phyloP scores from a whole-genome alignment of 1,140 invertebrate species.

The Musca domestica region DNA sequence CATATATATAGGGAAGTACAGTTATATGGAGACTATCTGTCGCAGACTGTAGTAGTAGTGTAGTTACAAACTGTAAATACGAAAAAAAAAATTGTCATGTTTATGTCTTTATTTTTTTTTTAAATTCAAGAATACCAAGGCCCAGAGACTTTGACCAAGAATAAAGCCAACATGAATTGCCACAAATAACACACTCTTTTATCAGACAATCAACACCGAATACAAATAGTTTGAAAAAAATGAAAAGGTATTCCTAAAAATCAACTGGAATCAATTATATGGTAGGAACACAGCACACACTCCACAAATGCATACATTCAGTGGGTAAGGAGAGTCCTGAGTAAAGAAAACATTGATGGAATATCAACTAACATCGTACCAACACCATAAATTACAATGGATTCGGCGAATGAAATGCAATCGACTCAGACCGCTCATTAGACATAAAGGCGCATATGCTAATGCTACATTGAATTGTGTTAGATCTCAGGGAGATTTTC shows the following conservation, averaged over 20 bases:
- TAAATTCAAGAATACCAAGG: not conserved
- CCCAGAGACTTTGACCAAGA: too few relatives aligned
- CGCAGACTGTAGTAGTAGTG: too few relatives aligned
- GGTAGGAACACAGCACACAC: not conserved
- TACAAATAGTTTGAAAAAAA: not conserved
- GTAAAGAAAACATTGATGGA: not conserved
- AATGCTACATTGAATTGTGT: conserved; percentile 6
- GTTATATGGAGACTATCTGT: too few relatives aligned
- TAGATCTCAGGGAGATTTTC: not conserved
- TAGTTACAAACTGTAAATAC: not conserved
- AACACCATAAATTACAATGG: not conserved
- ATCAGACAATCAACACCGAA: not conserved
- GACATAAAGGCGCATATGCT: conserved; percentile 13
- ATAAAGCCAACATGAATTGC: conserved; percentile 4
- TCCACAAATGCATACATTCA: too few relatives aligned
- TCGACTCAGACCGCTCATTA: not conserved
- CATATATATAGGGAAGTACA: too few relatives aligned
- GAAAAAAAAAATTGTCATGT: not conserved
- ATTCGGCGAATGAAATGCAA: too few relatives aligned
- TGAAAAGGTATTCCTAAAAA: conserved; percentile 9
- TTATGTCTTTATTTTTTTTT: conserved; percentile 6
- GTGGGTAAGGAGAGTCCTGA: not conserved
- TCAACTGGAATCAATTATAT: conserved; percentile 4
- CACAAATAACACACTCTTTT: not conserved
- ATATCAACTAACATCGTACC: conserved; percentile 4